Percentiles rank a stretch among this genome's conserved stretches.
Conservation (phyloP, 2,797 vertebrate genomes). For the Tragopan temminckii region DNA sequence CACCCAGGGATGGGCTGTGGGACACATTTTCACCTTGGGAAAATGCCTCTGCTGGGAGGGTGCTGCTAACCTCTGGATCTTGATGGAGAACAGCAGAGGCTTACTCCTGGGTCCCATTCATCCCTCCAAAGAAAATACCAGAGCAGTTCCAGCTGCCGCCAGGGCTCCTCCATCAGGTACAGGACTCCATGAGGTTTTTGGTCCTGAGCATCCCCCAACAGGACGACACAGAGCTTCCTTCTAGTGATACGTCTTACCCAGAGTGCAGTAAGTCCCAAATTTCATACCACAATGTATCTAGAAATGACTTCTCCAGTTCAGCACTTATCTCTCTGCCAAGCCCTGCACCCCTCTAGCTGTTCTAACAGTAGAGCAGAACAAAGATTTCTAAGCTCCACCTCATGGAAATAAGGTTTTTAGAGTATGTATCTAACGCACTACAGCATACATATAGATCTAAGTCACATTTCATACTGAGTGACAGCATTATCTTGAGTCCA, state of each 20-base stretch:
- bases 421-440: background rate
- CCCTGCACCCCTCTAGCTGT: background rate
- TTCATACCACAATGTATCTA: background rate
- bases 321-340: too few relatives aligned
- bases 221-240: background rate
- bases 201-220: background rate
- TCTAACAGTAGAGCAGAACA: background rate
- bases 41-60: background rate
- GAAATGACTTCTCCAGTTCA: background rate
- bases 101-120: background rate
- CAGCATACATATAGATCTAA: background rate
- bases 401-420: background rate
- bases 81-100: background rate
- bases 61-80: fast-evolving
- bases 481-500: background rate
- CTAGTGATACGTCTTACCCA: background rate
- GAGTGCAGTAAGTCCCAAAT: background rate
- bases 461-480: background rate
- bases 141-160: background rate
- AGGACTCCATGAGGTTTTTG: background rate
- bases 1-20: fast-evolving
- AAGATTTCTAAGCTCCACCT: background rate
- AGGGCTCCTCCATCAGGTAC: background rate
- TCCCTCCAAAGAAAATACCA: background rate
- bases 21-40: background rate